These are phyloP conservation scores for Meganola albula DNA, from an alignment of 2,888 invertebrate genomes.

Conservation along the genomic window DNA sequence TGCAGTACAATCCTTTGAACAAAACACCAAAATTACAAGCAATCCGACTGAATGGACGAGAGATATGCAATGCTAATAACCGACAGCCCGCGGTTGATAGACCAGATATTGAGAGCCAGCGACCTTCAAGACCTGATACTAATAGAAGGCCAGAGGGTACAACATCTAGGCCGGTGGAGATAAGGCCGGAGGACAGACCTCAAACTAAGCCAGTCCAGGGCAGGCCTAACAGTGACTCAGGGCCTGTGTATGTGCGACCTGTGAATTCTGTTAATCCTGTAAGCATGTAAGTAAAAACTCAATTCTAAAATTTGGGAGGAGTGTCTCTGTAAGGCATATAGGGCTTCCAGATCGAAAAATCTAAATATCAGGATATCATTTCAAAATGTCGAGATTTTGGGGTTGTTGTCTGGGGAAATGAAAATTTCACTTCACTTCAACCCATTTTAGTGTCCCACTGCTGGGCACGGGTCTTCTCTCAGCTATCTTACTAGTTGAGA, in stretches of 20 bases:
- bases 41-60: constrained; percentile 77
- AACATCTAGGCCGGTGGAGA: constrained; percentile 17
- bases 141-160: neutral
- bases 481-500: too few species aligned
- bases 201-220: constrained; percentile 45
- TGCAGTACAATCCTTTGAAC: constrained; percentile 72
- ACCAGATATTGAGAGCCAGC: constrained; percentile 20
- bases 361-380: too few species aligned
- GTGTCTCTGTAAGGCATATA: too few species aligned
- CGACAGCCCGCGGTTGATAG: constrained; percentile 43
- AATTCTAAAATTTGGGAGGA: too few species aligned
- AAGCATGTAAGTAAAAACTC: constrained; percentile 56
- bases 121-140: constrained; percentile 6
- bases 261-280: constrained; percentile 38
- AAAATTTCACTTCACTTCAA: too few species aligned
- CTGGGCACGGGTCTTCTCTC: too few species aligned
- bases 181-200: constrained; percentile 42
- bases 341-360: too few species aligned
- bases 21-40: constrained; percentile 66
- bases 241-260: constrained; percentile 55
- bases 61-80: constrained; percentile 72
- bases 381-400: too few species aligned
- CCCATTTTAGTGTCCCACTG: too few species aligned
- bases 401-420: too few species aligned
- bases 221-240: constrained; percentile 33